A percentile compares a stretch with the other conserved stretches of the same genome.
Evolutionary conservation across 2,797 vertebrate genomes (phyloP).

Genomic region (Ibycter americanus): DNA sequence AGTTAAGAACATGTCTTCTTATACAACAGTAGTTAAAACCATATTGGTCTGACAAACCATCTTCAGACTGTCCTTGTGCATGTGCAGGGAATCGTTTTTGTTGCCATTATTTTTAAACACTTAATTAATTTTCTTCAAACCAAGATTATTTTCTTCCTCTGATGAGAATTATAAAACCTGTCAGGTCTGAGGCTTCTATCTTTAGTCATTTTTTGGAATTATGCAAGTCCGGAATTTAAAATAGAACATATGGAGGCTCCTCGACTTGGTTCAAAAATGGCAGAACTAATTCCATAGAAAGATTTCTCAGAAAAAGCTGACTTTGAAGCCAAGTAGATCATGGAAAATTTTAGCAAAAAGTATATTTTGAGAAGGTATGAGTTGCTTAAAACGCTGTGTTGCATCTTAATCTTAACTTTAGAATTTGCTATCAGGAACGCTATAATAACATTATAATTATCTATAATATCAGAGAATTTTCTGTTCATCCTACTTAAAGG

Average conservation of each 20-base stretch:
- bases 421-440: constrained; percentile 52
- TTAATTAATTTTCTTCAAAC: constrained; percentile 43
- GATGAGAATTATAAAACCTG: constrained; percentile 56
- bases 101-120: constrained; percentile 32
- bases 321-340: constrained; percentile 53
- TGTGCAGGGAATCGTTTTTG: background rate
- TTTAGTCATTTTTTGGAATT: constrained; percentile 59
- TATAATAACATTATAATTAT: constrained; percentile 73
- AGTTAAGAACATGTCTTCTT: background rate
- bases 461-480: constrained; percentile 70
- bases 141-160: constrained; percentile 30
- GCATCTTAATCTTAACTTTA: constrained; percentile 55
- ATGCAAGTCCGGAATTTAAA: constrained; percentile 64
- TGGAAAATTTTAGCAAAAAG: constrained; percentile 62
- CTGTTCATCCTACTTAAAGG: constrained; percentile 69
- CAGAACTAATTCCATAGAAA: constrained; percentile 64
- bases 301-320: constrained; percentile 54
- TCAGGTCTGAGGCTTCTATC: constrained; percentile 51
- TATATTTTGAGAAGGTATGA: constrained; percentile 53
- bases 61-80: background rate
- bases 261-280: constrained; percentile 48
- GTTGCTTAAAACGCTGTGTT: constrained; percentile 26
- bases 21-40: background rate
- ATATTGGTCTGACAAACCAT: background rate
- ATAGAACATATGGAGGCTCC: constrained; percentile 64